Conservation (phyloP, 2,888 invertebrate species). For the Mythimna albipuncta region DNA sequence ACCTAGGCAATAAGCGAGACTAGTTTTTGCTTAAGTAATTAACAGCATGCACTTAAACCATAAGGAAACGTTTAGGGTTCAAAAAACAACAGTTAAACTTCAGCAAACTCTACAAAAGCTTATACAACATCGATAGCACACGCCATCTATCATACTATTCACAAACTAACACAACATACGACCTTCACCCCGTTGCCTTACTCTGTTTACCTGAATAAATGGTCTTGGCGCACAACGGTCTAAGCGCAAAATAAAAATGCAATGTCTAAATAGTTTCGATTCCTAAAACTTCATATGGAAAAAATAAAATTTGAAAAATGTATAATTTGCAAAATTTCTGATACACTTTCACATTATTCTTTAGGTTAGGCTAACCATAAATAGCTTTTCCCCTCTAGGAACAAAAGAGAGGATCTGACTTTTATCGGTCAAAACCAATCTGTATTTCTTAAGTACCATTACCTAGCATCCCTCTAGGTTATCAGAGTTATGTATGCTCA, state of each 20-base stretch:
- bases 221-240: not conserved
- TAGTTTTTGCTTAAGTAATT: not conserved
- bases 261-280: not conserved
- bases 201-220: constrained; percentile 44
- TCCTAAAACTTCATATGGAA: not conserved
- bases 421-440: too few relatives aligned
- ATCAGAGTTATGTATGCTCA: too few relatives aligned
- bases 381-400: too few relatives aligned
- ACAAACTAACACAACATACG: constrained; percentile 20
- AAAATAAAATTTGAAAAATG: too few relatives aligned
- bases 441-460: too few relatives aligned
- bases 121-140: constrained; percentile 29
- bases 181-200: constrained; percentile 59
- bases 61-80: not conserved
- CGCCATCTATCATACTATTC: constrained; percentile 37
- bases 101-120: constrained; percentile 8
- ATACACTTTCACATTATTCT: too few relatives aligned
- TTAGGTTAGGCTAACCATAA: too few relatives aligned
- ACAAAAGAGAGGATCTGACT: too few relatives aligned
- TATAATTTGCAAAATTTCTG: too few relatives aligned
- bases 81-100: not conserved
- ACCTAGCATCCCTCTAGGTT: too few relatives aligned
- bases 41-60: not conserved
- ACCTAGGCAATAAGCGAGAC: too few relatives aligned
- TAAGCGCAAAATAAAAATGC: not conserved